Evolutionary conservation across 2,797 vertebrate species (phyloP).

Genomic region (Apogon hyalosoma): DNA sequence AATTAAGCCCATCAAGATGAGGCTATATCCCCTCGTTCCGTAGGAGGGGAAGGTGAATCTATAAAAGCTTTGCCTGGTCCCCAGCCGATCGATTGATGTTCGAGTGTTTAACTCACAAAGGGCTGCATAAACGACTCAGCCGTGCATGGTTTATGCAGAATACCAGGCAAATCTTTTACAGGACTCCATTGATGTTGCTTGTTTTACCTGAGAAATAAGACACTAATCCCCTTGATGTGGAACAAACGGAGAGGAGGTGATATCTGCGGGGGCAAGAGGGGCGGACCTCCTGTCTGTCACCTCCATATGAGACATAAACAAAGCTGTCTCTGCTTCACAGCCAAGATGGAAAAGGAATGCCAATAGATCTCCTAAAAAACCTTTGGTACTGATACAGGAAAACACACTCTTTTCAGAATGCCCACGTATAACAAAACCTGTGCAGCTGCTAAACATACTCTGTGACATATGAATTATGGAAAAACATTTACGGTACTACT

Average conservation of each 20-base stretch:
- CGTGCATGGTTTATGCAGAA: constrained; percentile 51
- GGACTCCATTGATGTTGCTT: constrained; percentile 65
- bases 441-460: constrained; percentile 35
- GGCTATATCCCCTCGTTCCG: constrained; percentile 47
- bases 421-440: constrained; percentile 8
- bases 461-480: constrained; percentile 45
- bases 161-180: constrained; percentile 40
- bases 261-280: constrained; percentile 60
- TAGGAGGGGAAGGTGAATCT: constrained; percentile 68
- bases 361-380: constrained; percentile 28
- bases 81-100: constrained; percentile 66
- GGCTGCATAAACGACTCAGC: constrained; percentile 48
- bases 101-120: constrained; percentile 69
- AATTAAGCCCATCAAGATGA: constrained; percentile 53
- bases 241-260: constrained; percentile 60
- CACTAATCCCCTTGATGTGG: constrained; percentile 69
- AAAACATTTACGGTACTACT: constrained; percentile 15
- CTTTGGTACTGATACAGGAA: constrained; percentile 11
- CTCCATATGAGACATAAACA: constrained; percentile 56
- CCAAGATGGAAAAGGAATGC: constrained; percentile 17
- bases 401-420: constrained; percentile 11
- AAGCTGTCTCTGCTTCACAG: constrained; percentile 47
- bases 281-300: constrained; percentile 74
- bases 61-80: constrained; percentile 57
- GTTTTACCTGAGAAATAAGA: constrained; percentile 71